Conservation (phyloP, 30 jellyfish, hydroid and myxozoan species). For the Clytia hemisphaerica region DNA sequence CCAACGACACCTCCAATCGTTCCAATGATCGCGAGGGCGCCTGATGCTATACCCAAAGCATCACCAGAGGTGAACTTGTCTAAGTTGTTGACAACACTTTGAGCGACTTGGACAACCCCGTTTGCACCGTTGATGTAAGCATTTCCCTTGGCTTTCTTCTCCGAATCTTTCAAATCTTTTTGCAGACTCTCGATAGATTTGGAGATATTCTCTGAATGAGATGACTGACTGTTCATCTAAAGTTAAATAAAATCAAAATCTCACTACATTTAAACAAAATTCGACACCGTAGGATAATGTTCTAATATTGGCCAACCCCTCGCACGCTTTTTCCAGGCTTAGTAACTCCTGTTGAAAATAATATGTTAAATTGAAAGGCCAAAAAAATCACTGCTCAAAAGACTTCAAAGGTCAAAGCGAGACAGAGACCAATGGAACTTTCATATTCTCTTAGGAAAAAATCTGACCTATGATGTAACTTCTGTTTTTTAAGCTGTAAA, state of each 20-base stretch:
- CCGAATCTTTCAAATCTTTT: not conserved
- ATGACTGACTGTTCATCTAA: not conserved
- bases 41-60: constrained; percentile 9
- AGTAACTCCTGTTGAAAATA: no score
- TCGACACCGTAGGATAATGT: no score
- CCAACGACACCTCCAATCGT: constrained; percentile 4
- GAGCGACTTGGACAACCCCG: not conserved
- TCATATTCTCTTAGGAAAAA: no score
- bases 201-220: not conserved
- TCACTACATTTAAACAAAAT: no score
- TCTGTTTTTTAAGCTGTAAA: no score
- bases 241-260: not conserved
- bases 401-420: no score
- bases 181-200: constrained; percentile 1
- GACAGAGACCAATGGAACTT: no score
- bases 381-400: no score
- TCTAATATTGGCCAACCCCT: no score
- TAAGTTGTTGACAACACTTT: not conserved
- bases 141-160: not conserved
- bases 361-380: no score
- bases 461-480: no score
- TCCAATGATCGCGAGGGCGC: constrained; percentile 2
- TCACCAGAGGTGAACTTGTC: constrained; percentile 9
- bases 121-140: constrained; percentile 3
- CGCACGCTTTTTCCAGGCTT: no score